Percentiles rank a stretch among this genome's conserved stretches.
These are phyloP conservation scores for Trididemnum clinides DNA, from an alignment of 23 tunicate genomes.

Conservation along the genomic window DNA sequence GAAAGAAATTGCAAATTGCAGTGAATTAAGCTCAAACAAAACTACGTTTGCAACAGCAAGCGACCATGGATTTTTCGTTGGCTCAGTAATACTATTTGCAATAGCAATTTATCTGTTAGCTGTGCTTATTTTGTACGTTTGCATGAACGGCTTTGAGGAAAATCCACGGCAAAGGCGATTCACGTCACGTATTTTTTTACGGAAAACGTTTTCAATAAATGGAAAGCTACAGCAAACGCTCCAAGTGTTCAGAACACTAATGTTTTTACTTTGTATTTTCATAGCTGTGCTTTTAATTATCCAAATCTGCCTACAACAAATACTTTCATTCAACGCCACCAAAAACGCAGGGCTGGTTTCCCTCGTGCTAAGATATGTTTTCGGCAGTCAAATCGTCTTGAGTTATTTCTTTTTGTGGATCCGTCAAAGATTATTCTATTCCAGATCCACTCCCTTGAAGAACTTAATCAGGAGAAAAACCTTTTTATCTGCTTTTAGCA, in stretches of 20 bases:
- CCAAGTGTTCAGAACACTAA: background rate
- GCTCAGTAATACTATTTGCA: background rate
- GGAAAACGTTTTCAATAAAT: background rate
- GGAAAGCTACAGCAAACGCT: background rate
- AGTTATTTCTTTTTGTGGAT: conserved; percentile 74
- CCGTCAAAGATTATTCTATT: conserved; percentile 74
- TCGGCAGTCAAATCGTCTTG: conserved; percentile 40
- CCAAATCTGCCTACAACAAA: conserved; percentile 24
- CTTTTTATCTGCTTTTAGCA: conserved; percentile 14
- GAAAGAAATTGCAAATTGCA: too few relatives aligned
- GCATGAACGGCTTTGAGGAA: conserved; percentile 24
- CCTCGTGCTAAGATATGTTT: conserved; percentile 25
- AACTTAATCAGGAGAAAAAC: conserved; percentile 41
- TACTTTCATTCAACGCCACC: background rate
- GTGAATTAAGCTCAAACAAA: too few relatives aligned
- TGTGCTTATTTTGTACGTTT: background rate
- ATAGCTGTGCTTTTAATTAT: conserved; percentile 1
- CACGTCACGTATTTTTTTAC: background rate
- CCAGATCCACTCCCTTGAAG: conserved; percentile 47
- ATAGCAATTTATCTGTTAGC: background rate
- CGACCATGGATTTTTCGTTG: background rate
- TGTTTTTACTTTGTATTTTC: conserved; percentile 29
- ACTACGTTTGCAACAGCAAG: background rate
- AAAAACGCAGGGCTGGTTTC: background rate
- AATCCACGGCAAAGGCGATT: background rate